These are phyloP conservation scores for Micronycteris hirsuta DNA, from an alignment of 2,113 vertebrate genomes.

Conservation along the genomic window DNA sequence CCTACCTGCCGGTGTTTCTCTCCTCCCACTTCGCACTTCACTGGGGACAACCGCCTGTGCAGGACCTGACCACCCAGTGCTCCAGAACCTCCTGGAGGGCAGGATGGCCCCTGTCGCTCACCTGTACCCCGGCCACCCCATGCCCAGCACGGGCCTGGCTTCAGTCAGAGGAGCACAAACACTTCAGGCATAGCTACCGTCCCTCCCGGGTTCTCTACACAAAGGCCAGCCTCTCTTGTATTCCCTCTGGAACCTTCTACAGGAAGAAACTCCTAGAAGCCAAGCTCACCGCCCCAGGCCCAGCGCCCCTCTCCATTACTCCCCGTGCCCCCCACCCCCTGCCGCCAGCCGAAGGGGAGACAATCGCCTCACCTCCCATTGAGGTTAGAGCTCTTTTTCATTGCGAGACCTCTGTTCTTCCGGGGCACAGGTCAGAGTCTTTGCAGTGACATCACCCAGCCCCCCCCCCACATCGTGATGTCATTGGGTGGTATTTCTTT, in stretches of 20 bases:
- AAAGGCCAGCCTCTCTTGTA: neutral
- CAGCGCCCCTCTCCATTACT: accelerated
- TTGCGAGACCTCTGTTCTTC: neutral
- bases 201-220: neutral
- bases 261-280: neutral
- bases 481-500: neutral
- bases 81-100: neutral
- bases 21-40: neutral
- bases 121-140: neutral
- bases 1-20: neutral
- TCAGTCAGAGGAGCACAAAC: accelerated
- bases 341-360: accelerated
- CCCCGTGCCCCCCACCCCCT: neutral
- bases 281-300: neutral
- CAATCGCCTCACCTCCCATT: accelerated
- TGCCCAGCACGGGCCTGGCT: neutral
- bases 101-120: accelerated
- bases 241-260: neutral
- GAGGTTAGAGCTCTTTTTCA: neutral
- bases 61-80: neutral
- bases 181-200: neutral
- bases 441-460: neutral
- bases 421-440: accelerated
- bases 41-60: too few species aligned
- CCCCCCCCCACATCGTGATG: neutral